These are phyloP conservation scores for Calameuta idolon DNA, from an alignment of 2,888 invertebrate genomes.

Conservation along the genomic window DNA sequence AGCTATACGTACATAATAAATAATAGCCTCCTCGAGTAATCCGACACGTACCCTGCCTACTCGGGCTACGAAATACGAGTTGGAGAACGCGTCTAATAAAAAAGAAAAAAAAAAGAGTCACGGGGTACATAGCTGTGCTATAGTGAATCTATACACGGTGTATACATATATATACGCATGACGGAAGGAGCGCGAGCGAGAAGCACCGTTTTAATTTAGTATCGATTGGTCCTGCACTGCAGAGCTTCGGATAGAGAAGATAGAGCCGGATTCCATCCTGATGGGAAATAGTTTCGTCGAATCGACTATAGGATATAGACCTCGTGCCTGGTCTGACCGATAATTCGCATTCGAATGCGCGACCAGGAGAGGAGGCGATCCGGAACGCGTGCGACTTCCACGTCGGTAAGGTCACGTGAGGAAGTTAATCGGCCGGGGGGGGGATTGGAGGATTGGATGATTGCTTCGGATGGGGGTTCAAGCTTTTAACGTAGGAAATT, in stretches of 20 bases:
- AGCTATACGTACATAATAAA: too few species aligned
- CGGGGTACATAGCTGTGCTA: too few species aligned
- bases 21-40: too few species aligned
- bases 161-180: too few species aligned
- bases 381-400: slow-evolving; percentile 14
- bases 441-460: too few species aligned
- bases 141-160: too few species aligned
- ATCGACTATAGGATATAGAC: slow-evolving; percentile 3
- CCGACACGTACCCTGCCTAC: too few species aligned
- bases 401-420: neutral
- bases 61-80: too few species aligned
- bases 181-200: slow-evolving; percentile 14
- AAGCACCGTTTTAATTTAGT: slow-evolving; percentile 32
- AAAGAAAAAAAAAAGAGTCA: too few species aligned
- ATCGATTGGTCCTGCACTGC: slow-evolving; percentile 25
- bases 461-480: slow-evolving; percentile 5
- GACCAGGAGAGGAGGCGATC: neutral
- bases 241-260: too few species aligned
- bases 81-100: too few species aligned
- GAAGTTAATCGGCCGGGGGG: too few species aligned
- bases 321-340: slow-evolving; percentile 9
- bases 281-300: slow-evolving; percentile 34
- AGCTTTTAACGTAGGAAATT: slow-evolving; percentile 35
- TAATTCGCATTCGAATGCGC: slow-evolving; percentile 19
- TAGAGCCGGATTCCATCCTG: slow-evolving; percentile 24